Base-by-base conservation (phyloP, 2,113 vertebrate genomes). In the Microtus oregoni region DNA sequence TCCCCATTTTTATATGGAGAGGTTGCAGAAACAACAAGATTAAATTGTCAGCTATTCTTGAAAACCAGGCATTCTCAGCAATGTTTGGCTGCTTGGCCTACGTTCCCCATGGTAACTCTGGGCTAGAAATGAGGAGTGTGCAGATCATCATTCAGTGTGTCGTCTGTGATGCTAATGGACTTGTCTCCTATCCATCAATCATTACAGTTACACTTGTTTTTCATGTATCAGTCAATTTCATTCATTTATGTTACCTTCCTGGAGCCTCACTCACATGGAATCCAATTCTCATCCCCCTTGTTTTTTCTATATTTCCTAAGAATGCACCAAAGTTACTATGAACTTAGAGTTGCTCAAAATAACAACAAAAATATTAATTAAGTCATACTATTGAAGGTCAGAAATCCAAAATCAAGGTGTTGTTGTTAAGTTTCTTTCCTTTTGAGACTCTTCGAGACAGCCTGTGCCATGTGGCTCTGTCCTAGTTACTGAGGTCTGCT, bases 381-480 rank as follows among this genome's bases (percentile, higher is more conserved):
- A 63, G 2, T 87, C 11, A 89, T 32, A 47, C 47, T 76, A 3
- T 1, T 81, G 3, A 63, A 89, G 24, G 4, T 28, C 32, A 85
- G 55, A 94, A 75, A 26, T 93, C 20, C 32, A 55, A 92, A 96
- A 26, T 86, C 50, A 90, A 92, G 52, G 41, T 91, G 10, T 75
- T 94, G n/a, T n/a, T n/a, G 5, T 81, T 30, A 41, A 14, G 22
- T 97, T 89, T 96, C 11, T n/a, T 95, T 96, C 50, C 44, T 86
- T 95, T 63, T 73, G 38, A 72, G 8, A 52, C 55, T 86, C 26
- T 63, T 30, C n/a, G 8, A 78, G 10, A 50, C 44, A 70, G 50
- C 77, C 11, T 85, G 17, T 87, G 70, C 61, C 32, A 13, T 94
- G n/a, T 10, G 11, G 95, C 65, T 86, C n/a, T 82, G 32, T 75